phyloP scores from a whole-genome alignment of 2,888 invertebrate species.

The Pheosia tremula region DNA sequence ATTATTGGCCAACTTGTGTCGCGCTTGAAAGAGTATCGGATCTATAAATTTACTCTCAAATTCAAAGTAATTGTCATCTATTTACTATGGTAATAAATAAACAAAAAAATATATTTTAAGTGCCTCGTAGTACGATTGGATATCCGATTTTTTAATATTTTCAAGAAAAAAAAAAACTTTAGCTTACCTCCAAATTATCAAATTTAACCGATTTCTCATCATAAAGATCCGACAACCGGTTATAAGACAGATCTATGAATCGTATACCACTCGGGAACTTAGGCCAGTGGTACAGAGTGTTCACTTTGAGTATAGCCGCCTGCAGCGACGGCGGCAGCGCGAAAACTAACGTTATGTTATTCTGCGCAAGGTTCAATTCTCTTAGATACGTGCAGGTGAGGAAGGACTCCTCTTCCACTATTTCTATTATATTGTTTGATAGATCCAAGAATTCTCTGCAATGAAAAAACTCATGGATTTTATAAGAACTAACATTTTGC shows the following conservation, averaged over 20 bases:
- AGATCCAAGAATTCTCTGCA: conserved; percentile 75
- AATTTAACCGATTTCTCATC: conserved; percentile 61
- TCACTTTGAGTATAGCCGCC: conserved; percentile 69
- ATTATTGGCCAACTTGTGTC: too few relatives aligned
- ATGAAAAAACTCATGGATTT: conserved; percentile 12
- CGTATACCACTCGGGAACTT: conserved; percentile 70
- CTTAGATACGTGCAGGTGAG: conserved; percentile 62
- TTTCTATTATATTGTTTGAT: conserved; percentile 76
- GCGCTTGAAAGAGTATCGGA: too few relatives aligned
- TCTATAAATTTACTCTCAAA: too few relatives aligned
- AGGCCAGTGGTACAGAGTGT: conserved; percentile 75
- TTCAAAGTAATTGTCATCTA: too few relatives aligned
- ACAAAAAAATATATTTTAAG: too few relatives aligned
- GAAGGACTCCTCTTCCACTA: conserved; percentile 72
- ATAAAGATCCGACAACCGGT: conserved; percentile 66
- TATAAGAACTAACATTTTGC: too few relatives aligned
- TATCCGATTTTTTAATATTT: too few relatives aligned
- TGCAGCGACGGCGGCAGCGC: conserved; percentile 67
- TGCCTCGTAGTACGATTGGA: too few relatives aligned
- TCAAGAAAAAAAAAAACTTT: too few relatives aligned
- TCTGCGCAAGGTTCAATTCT: conserved; percentile 76
- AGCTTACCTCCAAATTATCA: conserved; percentile 71
- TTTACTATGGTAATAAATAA: too few relatives aligned
- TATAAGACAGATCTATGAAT: conserved; percentile 74
- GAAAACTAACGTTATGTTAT: conserved; percentile 74